Base-by-base conservation (phyloP, 2,888 invertebrate species). In the Melinaea marsaeus region DNA sequence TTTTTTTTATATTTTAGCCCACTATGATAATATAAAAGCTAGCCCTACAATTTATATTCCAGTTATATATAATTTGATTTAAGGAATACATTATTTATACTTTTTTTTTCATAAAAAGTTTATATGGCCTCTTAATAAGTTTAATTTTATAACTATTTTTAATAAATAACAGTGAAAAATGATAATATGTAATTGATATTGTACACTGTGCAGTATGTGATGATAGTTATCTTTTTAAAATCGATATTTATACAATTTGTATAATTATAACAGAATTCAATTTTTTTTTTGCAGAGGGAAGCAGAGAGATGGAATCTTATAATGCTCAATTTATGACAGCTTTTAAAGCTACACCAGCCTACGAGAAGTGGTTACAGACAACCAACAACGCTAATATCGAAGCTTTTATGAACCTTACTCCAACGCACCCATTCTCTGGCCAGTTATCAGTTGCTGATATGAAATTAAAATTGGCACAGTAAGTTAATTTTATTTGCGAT, bases 381-480 rank as follows among this genome's bases (percentile, higher is more conserved):
- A 91, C 90, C n/a, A 92, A 92, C 71, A 82, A 81, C 69, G 92
- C 93, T 0, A 92, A 94, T 13, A 90, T 93, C 58, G 92, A 93
- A 63, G 92, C 94, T 45, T 94, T 97, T 71, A 90, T 95, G 66
- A 92, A 92, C 71, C 90, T 95, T n/a, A 92, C 93, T 64, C 94
- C 96, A 3, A 95, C 97, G 13, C 99, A 99, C 91, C 98, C 98
- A 0, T 98, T 97, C 88, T 95, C 97, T 59, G 99, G 99, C 0
- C 97, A 98, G 74, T 88, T 99, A 11, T 98, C 97, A 13, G 96
- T 99, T 32, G 94, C 96, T 59, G 99, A 99, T 85, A 97, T 99
- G 95, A 97, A 97, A 82, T 87, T 97, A 4, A 93, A 96, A 78
- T 91, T 97, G 69, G 93, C 97, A n/a, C 97, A 97, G 97, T 97